Evolutionary conservation across 2,797 vertebrate species (phyloP), one percentile per base, ranked within the genome.

Genomic region (Lagodon rhomboides): DNA sequence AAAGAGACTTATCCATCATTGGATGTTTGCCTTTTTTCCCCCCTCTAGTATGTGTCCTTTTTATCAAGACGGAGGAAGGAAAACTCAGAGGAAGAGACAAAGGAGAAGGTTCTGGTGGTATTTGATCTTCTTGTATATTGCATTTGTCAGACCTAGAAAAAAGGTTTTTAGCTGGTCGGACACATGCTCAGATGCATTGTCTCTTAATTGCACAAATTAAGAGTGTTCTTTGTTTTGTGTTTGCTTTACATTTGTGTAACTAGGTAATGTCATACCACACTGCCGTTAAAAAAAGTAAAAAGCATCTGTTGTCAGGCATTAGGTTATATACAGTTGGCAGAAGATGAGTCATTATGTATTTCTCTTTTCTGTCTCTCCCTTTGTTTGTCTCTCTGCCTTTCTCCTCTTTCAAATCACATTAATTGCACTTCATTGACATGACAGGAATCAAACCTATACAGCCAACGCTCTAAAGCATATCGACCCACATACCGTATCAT

Each of bases 361-460:
- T 68, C 16, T 50, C 10, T 70, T 17, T 41, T 49, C 41, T 41
- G 16, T 73, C n/a, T 51, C 68, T 70, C 0, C 18, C 51, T 78
- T 61, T 73, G 67, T 83, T 20, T 56, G 50, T 53, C 18, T 68
- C 13, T 68, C 63, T 55, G 22, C 43, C 54, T 61, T 25, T 70
- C 58, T 80, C 34, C 17, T 59, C 38, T 64, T 77, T 82, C 75
- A 64, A 8, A 70, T 70, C 49, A 55, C 72, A 85, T 80, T 72
- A 87, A 80, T 85, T 80, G 66, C 58, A 77, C 22, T 82, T 82
- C 82, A 86, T 89, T 85, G 87, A 82, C 68, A 80, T 71, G 34
- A 49, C 75, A 58, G 60, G 38, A 68, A 68, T 79, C 43, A 81
- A 85, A 77, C 60, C 46, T 75, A 50, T 46, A 60, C 8, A 70